These are phyloP conservation scores for Plebejus anna DNA, from an alignment of 2,888 invertebrate species.

Conservation along the genomic window DNA sequence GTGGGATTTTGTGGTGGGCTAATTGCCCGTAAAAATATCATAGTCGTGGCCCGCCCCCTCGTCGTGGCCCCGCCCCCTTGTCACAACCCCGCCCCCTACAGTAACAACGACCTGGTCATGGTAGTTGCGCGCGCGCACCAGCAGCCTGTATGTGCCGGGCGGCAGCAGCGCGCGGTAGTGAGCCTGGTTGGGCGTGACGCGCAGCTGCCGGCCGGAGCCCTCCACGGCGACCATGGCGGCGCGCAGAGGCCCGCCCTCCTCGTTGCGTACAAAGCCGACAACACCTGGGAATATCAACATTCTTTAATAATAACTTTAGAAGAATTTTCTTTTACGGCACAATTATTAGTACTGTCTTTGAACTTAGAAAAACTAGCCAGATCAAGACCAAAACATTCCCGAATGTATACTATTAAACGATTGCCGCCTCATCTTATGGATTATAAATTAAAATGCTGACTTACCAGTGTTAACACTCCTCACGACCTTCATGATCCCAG, in stretches of 20 bases:
- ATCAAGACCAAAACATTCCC: too few relatives aligned
- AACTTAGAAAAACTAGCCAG: too few relatives aligned
- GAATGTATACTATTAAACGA: too few relatives aligned
- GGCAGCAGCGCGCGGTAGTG: slow-evolving; percentile 86
- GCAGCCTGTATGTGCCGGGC: slow-evolving; percentile 82
- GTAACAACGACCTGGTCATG: slow-evolving; percentile 57
- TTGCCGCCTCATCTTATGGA: too few relatives aligned
- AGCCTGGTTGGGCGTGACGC: slow-evolving; percentile 84
- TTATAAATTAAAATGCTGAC: slow-evolving; percentile 31
- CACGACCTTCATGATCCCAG: slow-evolving; percentile 82
- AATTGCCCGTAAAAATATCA: too few relatives aligned
- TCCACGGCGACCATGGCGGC: slow-evolving; percentile 86
- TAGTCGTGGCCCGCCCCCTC: too few relatives aligned
- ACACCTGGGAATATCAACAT: slow-evolving; percentile 72
- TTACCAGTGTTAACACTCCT: slow-evolving; percentile 82
- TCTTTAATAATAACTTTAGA: too few relatives aligned
- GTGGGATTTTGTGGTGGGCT: too few relatives aligned
- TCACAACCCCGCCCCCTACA: too few relatives aligned
- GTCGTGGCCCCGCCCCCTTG: too few relatives aligned
- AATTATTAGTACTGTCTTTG: too few relatives aligned
- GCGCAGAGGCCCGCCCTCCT: slow-evolving; percentile 81
- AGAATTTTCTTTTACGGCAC: too few relatives aligned
- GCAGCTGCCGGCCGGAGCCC: slow-evolving; percentile 77
- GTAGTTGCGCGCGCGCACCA: slow-evolving; percentile 82
- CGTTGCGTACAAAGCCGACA: slow-evolving; percentile 85